These are phyloP conservation scores for Zaprionus ghesquierei DNA, from an alignment of 1,140 invertebrate genomes.

Conservation along the genomic window DNA sequence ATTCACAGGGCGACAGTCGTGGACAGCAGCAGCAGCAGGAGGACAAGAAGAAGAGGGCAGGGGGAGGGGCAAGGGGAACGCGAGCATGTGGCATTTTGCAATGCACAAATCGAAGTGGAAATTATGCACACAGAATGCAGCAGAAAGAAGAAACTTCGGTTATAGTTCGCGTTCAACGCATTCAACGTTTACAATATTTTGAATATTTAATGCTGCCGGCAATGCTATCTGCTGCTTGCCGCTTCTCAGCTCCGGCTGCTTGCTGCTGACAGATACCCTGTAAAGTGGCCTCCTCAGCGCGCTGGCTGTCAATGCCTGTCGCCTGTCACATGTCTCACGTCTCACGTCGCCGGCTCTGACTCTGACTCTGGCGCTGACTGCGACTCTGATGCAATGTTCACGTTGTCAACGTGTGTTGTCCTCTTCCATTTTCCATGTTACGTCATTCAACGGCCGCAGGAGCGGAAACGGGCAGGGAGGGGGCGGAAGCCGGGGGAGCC, in stretches of 20 bases:
- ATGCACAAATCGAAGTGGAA: conserved; percentile 71
- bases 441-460: conserved; percentile 1
- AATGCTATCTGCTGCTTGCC: neutral
- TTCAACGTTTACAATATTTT: conserved; percentile 78
- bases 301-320: conserved; percentile 29
- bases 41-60: neutral
- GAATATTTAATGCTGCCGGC: conserved; percentile 67
- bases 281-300: neutral
- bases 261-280: conserved; percentile 23
- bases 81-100: conserved; percentile 39
- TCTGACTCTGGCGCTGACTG: neutral
- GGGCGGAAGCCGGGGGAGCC: neutral
- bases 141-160: conserved; percentile 18
- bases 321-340: conserved; percentile 19
- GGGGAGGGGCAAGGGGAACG: neutral
- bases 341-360: neutral
- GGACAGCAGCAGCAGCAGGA: conserved; percentile 1
- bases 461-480: neutral
- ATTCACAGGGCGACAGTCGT: conserved; percentile 39
- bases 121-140: conserved; percentile 70
- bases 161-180: conserved; percentile 26
- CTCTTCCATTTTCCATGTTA: conserved; percentile 14
- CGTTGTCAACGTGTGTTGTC: conserved; percentile 56
- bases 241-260: neutral
- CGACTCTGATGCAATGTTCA: conserved; percentile 57